Base-by-base conservation (phyloP, 2,888 invertebrate species). In the Acrobasis suavella region DNA sequence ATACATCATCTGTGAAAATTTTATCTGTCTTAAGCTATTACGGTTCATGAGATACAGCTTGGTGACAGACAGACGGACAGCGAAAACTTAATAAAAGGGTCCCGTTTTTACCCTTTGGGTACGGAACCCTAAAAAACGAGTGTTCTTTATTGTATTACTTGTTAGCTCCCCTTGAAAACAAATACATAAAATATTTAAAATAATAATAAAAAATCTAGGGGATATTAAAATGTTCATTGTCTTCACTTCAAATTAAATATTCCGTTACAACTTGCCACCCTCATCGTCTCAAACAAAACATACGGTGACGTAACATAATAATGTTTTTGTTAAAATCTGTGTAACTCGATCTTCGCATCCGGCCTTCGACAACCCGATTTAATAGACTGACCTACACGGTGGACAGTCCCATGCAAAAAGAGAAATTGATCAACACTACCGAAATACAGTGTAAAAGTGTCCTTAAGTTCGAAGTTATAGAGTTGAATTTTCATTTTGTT, bases 361-460 rank as follows among this genome's bases (percentile, higher is more conserved):
- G 89, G 90, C 82, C 78, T 71, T 71, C 74, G 74, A 76, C 81
- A 82, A 79, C 77, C 80, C 80, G 85, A 86, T 88, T 89, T 90
- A 88, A 91, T 89, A 88, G 85, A 88, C 86, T 90, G 91, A 85
- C 91, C 90, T 83, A 83, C 88, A 77, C 81, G 81, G 82, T 85
- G 81, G 87, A 82, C 85, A 82, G 80, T 80, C 78, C 81, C 71
- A 71, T 67, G 67, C 70, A 67, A 71, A 72, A 73, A 72, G 67
- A 68, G 70, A 71, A 72, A 75, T 71, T 72, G 71, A 72, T 72
- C 72, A 70, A 50, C 15, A 39, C 55, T 12, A 9, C 9, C 16
- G 46, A 60, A 68, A 9, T 9, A 6, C 49, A 64, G n/a, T 1
- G 50, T 7, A 70, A 72, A 68, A 62, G 60, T 12, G 63, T 65